A percentile compares a stretch with the other conserved stretches of the same genome.
Evolutionary conservation across 2,113 vertebrate species (phyloP).

Genomic region (Triplophysa siluroides): DNA sequence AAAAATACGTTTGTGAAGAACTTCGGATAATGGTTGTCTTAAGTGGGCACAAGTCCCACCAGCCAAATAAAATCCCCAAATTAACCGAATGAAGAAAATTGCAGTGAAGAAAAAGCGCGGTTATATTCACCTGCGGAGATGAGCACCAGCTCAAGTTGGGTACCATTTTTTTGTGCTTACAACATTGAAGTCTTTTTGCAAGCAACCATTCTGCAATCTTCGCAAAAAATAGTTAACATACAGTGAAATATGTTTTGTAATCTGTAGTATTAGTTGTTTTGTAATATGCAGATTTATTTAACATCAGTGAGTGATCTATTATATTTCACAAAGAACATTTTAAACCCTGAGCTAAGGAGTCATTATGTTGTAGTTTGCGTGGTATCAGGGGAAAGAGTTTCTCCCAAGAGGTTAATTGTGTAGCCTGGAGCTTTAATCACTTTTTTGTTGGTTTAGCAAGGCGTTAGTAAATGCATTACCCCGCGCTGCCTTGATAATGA

Average conservation of each 20-base stretch:
- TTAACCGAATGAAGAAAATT: background rate
- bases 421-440: conserved; percentile 46
- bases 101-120: background rate
- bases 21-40: background rate
- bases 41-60: background rate
- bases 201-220: background rate
- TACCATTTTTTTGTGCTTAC: background rate
- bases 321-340: background rate
- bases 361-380: conserved; percentile 23
- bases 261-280: background rate
- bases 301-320: background rate
- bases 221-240: background rate
- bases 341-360: conserved; percentile 17
- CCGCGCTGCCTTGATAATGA: conserved; percentile 41
- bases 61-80: background rate
- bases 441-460: conserved; percentile 33
- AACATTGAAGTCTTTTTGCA: background rate
- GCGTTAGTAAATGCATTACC: conserved; percentile 51
- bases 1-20: too few species aligned
- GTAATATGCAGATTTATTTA: background rate
- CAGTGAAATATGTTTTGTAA: background rate
- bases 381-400: conserved; percentile 6
- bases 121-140: background rate
- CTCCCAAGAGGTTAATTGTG: conserved; percentile 47
- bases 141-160: background rate